Evolutionary conservation across 2,797 vertebrate species (phyloP), one percentile per base, ranked within the genome.

Genomic region (Naso thynnoides): DNA sequence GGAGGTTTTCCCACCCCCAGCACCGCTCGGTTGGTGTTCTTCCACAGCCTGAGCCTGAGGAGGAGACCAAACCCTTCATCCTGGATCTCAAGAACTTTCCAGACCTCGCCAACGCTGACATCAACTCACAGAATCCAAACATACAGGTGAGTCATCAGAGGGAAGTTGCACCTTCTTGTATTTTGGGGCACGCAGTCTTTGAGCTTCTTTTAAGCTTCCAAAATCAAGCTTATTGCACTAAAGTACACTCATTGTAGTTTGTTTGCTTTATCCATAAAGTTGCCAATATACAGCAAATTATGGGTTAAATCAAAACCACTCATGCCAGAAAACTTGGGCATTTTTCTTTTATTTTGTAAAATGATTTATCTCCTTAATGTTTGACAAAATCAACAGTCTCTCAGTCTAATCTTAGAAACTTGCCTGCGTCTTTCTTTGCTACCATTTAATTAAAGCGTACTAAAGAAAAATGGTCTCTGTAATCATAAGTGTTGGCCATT

Each of bases 21-120:
- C 93, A 93, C 58, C 87, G 83, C 58, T 89, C 90, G 6, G 87
- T 87, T n/a, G 92, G 90, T 0, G 81, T 80, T 26, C 90, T 93
- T 16, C 92, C 91, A 0, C 7, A 93, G 79, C 91, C 39, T 0
- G 76, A 78, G 2, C 92, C 73, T 0, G 89, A 94, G 71, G 94
- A 95, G 59, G 95, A 96, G 70, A 93, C 81, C 45, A 88, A 94
- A n/a, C 95, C 96, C 6, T 96, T 96, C 49, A 78, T 97, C 81
- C 85, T 97, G 85, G 96, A 97, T 72, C 91, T 98, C 64, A 96
- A 97, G 88, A 96, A 95, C 83, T 93, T 98, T 38, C 96, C 95
- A 0, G 96, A 95, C 53, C 88, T 97, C 75, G 94, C 95, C 65
- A 95, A 95, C 1, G 92, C 95, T 41, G 95, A 96, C 71, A 91